A percentile compares a stretch with the other conserved stretches of the same genome.
Evolutionary conservation across 2,113 vertebrate genomes (phyloP).

Genomic region (Oplegnathus fasciatus): DNA sequence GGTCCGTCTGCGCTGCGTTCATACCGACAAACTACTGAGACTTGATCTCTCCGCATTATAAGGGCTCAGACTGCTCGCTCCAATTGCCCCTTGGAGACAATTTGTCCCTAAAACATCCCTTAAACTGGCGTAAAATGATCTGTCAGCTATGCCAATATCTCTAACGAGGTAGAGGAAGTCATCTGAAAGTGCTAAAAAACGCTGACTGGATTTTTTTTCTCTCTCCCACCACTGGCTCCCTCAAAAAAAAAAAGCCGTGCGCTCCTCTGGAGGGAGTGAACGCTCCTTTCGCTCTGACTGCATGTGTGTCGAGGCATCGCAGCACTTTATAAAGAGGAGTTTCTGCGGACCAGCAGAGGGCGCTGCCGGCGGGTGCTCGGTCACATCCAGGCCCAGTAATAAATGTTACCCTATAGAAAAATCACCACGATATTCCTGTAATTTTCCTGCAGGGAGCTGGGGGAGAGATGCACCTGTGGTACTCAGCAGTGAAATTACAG

Average conservation of each 20-base stretch:
- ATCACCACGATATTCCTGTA: conserved; percentile 12
- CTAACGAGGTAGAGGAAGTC: conserved; percentile 51
- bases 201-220: conserved; percentile 8
- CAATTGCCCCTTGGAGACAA: conserved; percentile 50
- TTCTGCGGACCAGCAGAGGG: conserved; percentile 67
- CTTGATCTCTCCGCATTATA: conserved; percentile 79
- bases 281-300: conserved; percentile 75
- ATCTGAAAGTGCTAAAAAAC: conserved; percentile 65
- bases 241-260: conserved; percentile 50
- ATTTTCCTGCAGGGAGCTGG: conserved; percentile 32
- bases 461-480: conserved; percentile 13
- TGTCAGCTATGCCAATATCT: conserved; percentile 30
- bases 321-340: conserved; percentile 69
- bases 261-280: conserved; percentile 70
- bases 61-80: conserved; percentile 50
- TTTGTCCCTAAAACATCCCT: conserved; percentile 57
- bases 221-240: conserved; percentile 25
- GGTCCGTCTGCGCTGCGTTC: conserved; percentile 74
- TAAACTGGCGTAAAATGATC: conserved; percentile 45
- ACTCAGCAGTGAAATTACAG: conserved; percentile 31
- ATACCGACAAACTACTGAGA: conserved; percentile 77
- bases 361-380: conserved; percentile 42
- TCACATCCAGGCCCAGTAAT: conserved; percentile 39
- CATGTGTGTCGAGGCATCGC: conserved; percentile 69
- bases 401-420: conserved; percentile 39